phyloP scores from a whole-genome alignment of 2,888 invertebrate species.

The Conomelus anceps region DNA sequence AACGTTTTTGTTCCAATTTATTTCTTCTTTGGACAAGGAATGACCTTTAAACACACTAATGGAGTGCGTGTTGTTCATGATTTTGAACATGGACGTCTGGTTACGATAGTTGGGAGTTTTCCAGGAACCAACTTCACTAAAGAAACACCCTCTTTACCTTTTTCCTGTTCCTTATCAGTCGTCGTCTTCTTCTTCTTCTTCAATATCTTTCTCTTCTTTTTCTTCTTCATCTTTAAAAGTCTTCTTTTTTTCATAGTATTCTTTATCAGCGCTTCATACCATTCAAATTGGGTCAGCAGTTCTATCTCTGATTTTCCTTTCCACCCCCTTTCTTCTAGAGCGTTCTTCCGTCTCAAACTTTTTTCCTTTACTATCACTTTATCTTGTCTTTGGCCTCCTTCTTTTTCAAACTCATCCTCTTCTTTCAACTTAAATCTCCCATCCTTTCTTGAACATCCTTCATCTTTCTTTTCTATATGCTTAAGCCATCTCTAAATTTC shows the following conservation, averaged over 20 bases:
- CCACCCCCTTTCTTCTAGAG: neutral
- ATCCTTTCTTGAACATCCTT: neutral
- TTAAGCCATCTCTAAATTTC: neutral
- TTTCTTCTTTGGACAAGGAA: neutral
- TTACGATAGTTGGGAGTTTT: neutral
- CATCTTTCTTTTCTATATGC: neutral
- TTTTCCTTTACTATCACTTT: neutral
- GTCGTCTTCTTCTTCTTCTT: neutral
- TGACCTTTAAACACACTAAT: neutral
- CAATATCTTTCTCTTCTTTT: neutral
- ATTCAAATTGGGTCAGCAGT: neutral
- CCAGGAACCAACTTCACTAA: neutral
- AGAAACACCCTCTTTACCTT: neutral
- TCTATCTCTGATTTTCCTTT: neutral
- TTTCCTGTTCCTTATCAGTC: neutral
- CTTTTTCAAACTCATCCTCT: neutral
- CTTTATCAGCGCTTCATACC: too few relatives aligned
- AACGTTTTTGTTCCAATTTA: neutral
- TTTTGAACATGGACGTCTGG: neutral
- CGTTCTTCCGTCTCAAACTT: neutral
- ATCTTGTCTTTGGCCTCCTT: neutral
- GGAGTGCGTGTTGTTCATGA: neutral
- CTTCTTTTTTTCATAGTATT: too few relatives aligned
- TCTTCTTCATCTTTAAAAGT: too few relatives aligned
- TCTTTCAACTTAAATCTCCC: neutral